Percentiles rank a stretch among this genome's conserved stretches.
These are phyloP conservation scores for Corynorhinus townsendii DNA, from an alignment of 2,113 vertebrate species.

Conservation along the genomic window DNA sequence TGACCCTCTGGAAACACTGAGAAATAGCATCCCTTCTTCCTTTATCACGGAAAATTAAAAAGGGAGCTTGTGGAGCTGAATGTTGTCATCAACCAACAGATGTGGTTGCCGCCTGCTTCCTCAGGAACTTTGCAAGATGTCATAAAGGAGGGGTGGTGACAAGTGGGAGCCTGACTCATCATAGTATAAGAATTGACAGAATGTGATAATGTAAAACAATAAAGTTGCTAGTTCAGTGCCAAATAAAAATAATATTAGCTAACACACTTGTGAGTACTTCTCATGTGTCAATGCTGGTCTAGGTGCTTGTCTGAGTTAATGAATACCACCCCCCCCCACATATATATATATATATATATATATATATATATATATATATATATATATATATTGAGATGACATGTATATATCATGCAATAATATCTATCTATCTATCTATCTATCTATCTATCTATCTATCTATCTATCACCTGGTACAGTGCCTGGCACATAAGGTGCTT, in stretches of 20 bases:
- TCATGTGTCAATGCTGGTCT: background rate
- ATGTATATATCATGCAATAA: background rate
- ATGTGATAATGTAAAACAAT: background rate
- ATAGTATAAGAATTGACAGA: background rate
- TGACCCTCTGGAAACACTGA: background rate
- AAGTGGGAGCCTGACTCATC: constrained; percentile 40
- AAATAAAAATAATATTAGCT: background rate
- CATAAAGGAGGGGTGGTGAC: constrained; percentile 40
- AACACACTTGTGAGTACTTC: background rate
- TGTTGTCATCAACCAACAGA: constrained; percentile 40
- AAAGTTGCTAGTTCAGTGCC: background rate
- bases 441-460: background rate
- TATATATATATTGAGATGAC: background rate
- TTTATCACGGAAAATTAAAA: constrained; percentile 20
- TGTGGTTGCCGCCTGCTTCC: constrained; percentile 48
- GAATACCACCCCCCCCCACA: too few species aligned
- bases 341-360: background rate
- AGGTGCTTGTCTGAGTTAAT: background rate
- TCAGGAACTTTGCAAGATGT: constrained; percentile 46
- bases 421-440: background rate
- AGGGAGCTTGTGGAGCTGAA: background rate
- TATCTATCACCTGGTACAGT: background rate
- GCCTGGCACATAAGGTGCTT: background rate
- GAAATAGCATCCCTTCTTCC: background rate
- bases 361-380: background rate